phyloP scores from a whole-genome alignment of 1,140 invertebrate species.

The Drosophila gunungcola region DNA sequence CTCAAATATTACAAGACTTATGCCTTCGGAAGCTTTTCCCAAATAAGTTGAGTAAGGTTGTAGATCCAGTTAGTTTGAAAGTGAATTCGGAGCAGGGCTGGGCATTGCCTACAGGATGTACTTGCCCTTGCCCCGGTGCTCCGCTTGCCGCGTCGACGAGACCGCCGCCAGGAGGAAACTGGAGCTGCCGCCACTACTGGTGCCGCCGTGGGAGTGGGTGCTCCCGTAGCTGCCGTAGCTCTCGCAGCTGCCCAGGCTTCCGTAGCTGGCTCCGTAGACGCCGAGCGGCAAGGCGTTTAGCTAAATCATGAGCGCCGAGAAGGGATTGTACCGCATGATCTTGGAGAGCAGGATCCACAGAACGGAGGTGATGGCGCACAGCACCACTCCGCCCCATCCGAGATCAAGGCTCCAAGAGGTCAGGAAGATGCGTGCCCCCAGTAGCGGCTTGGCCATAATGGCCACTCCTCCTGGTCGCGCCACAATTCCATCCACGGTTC shows the following conservation, averaged over 20 bases:
- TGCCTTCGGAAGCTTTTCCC: neutral
- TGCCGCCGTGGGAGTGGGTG: conserved; percentile 58
- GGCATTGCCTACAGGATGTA: conserved; percentile 59
- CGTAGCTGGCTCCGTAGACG: conserved; percentile 65
- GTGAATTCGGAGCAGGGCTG: neutral
- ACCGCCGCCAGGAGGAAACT: conserved; percentile 63
- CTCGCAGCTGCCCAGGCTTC: conserved; percentile 48
- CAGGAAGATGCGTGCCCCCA: conserved; percentile 89
- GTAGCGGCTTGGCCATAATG: conserved; percentile 78
- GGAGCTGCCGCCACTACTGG: conserved; percentile 61
- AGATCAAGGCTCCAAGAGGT: conserved; percentile 93
- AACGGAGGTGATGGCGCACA: conserved; percentile 91
- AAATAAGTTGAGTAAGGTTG: conserved; percentile 11
- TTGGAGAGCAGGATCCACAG: conserved; percentile 95
- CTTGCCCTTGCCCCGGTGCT: conserved; percentile 68
- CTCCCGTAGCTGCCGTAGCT: conserved; percentile 57
- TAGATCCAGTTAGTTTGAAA: conserved; percentile 3
- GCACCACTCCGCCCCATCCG: conserved; percentile 92
- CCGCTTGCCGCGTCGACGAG: conserved; percentile 73
- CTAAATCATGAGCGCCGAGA: conserved; percentile 90
- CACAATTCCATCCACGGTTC: conserved; percentile 89
- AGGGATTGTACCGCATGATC: conserved; percentile 94
- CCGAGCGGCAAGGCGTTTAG: conserved; percentile 80
- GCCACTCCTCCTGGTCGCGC: conserved; percentile 85
- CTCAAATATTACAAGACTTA: neutral